Conservation (phyloP, 1,140 invertebrate genomes). For the Zophobas atratus region DNA sequence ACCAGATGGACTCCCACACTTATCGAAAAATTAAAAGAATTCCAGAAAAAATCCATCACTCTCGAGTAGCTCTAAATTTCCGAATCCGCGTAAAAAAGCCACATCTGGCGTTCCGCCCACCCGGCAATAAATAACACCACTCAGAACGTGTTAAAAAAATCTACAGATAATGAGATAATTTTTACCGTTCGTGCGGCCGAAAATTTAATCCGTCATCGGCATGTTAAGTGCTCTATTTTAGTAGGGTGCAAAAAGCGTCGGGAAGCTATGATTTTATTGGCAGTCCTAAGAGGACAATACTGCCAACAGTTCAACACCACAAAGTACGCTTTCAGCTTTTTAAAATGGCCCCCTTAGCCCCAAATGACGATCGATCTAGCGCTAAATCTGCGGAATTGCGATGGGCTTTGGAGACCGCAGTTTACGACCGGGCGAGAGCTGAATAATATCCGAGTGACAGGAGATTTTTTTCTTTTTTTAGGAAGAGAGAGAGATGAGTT, state of each 20-base stretch:
- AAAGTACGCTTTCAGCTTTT: constrained; percentile 68
- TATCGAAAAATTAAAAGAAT: constrained; percentile 34
- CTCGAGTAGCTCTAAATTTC: constrained; percentile 1
- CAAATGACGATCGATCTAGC: constrained; percentile 67
- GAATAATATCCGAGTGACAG: constrained; percentile 27
- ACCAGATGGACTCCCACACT: neutral
- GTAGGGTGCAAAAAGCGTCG: constrained; percentile 27
- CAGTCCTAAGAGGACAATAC: constrained; percentile 59
- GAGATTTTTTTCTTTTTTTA: neutral
- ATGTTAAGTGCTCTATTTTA: constrained; percentile 33
- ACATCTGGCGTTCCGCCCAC: neutral
- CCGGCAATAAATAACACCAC: neutral
- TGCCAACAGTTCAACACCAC: constrained; percentile 60
- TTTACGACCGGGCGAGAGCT: constrained; percentile 31
- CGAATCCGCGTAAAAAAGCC: neutral
- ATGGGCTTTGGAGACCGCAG: constrained; percentile 59
- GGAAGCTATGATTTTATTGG: constrained; percentile 64
- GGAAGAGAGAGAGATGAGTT: neutral
- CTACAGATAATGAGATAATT: constrained; percentile 33
- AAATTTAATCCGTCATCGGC: constrained; percentile 37
- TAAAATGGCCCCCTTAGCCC: constrained; percentile 66
- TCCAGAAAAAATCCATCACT: constrained; percentile 21
- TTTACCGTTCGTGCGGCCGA: neutral
- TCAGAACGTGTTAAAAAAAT: constrained; percentile 15
- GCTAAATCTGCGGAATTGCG: constrained; percentile 66